These are phyloP conservation scores for Ornithoptera priamus DNA, from an alignment of 2,888 invertebrate species.

Conservation along the genomic window DNA sequence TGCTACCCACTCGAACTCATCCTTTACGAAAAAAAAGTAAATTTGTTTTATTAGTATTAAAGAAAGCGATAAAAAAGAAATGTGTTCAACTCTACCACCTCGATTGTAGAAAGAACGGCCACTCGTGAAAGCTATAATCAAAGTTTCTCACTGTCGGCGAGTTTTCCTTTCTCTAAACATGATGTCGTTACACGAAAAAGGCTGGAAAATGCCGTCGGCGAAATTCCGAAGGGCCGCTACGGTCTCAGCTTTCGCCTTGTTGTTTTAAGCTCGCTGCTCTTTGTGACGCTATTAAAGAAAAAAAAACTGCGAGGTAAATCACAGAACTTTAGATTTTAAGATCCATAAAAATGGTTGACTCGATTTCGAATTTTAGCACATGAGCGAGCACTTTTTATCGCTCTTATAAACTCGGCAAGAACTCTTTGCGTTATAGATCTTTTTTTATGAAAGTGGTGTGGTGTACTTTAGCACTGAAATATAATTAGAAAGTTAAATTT, in stretches of 20 bases:
- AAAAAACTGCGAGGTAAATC: slow-evolving; percentile 59
- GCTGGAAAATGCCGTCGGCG: slow-evolving; percentile 73
- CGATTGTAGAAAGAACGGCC: slow-evolving; percentile 69
- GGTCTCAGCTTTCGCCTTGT: slow-evolving; percentile 51
- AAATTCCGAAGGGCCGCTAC: slow-evolving; percentile 59
- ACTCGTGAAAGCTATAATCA: slow-evolving; percentile 77
- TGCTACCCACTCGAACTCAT: slow-evolving; percentile 62
- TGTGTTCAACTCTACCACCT: slow-evolving; percentile 73
- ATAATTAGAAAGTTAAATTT: background rate
- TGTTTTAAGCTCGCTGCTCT: slow-evolving; percentile 65
- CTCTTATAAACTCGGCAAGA: slow-evolving; percentile 6
- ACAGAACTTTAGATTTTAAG: slow-evolving; percentile 40
- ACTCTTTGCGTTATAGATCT: background rate
- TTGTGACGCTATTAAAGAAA: slow-evolving; percentile 63
- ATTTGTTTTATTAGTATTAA: slow-evolving; percentile 78
- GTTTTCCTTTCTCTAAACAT: slow-evolving; percentile 77
- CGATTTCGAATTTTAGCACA: slow-evolving; percentile 17
- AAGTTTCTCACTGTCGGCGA: slow-evolving; percentile 75
- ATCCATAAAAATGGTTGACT: slow-evolving; percentile 24
- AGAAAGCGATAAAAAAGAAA: slow-evolving; percentile 75
- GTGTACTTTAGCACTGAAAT: background rate
- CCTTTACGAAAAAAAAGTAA: slow-evolving; percentile 60
- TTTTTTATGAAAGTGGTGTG: background rate
- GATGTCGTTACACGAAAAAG: slow-evolving; percentile 77
- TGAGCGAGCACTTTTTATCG: slow-evolving; percentile 22